A percentile compares a stretch with the other conserved stretches of the same genome.
Evolutionary conservation across 2,888 invertebrate species (phyloP).

Genomic region (Cerceris ruficornis): DNA sequence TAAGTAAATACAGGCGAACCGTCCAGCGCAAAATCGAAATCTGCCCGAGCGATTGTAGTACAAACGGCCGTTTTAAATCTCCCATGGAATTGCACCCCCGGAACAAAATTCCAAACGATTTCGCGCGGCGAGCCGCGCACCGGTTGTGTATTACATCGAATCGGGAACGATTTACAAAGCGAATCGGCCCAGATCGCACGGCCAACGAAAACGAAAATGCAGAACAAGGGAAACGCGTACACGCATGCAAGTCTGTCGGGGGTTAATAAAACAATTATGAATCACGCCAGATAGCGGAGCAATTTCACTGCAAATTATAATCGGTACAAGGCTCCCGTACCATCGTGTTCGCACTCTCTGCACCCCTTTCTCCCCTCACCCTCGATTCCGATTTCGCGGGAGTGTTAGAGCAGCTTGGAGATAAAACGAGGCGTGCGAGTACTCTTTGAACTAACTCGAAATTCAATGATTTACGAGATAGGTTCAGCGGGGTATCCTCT

Average conservation of each 20-base stretch:
- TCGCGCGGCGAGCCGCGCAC: slow-evolving; percentile 3
- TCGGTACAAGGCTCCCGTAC: no score
- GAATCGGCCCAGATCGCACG: neutral
- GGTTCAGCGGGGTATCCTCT: slow-evolving; percentile 19
- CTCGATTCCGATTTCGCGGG: neutral
- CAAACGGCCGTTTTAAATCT: slow-evolving; percentile 10
- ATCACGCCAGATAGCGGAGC: no score
- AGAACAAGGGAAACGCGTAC: slow-evolving; percentile 8
- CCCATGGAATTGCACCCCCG: slow-evolving; percentile 13
- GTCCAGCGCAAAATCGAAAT: slow-evolving; percentile 23
- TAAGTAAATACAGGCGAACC: no score
- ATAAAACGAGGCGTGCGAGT: slow-evolving; percentile 36
- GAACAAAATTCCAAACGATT: slow-evolving; percentile 26
- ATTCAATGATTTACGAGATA: slow-evolving; percentile 57
- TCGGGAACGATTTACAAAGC: slow-evolving; percentile 34
- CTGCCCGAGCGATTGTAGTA: slow-evolving; percentile 1
- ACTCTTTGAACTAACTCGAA: slow-evolving; percentile 38
- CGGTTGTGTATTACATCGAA: slow-evolving; percentile 22
- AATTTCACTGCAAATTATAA: no score
- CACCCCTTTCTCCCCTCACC: neutral
- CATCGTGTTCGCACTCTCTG: neutral
- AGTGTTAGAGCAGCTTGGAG: slow-evolving; percentile 1
- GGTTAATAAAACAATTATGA: no score
- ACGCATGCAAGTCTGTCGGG: no score
- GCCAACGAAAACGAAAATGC: slow-evolving; percentile 46